Conservation (phyloP, 1,140 invertebrate species). For the Schmidtea mediterranea region DNA sequence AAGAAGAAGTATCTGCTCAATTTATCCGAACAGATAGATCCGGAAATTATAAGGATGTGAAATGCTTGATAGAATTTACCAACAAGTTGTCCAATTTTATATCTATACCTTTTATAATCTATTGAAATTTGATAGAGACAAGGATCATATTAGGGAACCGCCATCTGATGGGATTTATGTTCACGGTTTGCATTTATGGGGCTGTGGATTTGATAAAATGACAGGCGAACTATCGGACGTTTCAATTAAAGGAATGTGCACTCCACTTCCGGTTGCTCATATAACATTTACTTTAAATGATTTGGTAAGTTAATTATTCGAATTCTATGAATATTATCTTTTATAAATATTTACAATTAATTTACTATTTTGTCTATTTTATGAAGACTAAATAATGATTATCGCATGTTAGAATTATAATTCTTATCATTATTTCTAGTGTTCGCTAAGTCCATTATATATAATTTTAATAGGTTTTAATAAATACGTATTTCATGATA, state of each 20-base stretch:
- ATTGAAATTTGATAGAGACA: neutral
- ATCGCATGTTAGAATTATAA: too few species aligned
- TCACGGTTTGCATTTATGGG: constrained; percentile 25
- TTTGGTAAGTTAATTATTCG: too few species aligned
- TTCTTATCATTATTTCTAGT: too few species aligned
- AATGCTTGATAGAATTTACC: constrained; percentile 24
- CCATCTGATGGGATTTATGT: constrained; percentile 27
- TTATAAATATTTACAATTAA: too few species aligned
- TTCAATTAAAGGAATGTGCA: constrained; percentile 16
- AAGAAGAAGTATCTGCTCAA: constrained; percentile 17
- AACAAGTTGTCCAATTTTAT: constrained; percentile 9
- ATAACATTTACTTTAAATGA: constrained; percentile 13
- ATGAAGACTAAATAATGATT: too few species aligned
- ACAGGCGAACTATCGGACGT: constrained; percentile 22
- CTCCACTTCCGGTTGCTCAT: constrained; percentile 22
- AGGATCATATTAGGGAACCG: constrained; percentile 20
- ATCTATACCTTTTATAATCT: too few species aligned
- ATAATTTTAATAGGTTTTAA: too few species aligned
- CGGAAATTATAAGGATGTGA: constrained; percentile 20
- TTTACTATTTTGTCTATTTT: too few species aligned
- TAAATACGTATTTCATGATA: too few species aligned
- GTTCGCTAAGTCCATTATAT: too few species aligned
- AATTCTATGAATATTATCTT: too few species aligned
- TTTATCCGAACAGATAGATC: constrained; percentile 14
- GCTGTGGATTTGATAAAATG: constrained; percentile 25